Evolutionary conservation across 1,140 invertebrate species (phyloP), one percentile per base, ranked within the genome.

Genomic region (Caerostris darwini): DNA sequence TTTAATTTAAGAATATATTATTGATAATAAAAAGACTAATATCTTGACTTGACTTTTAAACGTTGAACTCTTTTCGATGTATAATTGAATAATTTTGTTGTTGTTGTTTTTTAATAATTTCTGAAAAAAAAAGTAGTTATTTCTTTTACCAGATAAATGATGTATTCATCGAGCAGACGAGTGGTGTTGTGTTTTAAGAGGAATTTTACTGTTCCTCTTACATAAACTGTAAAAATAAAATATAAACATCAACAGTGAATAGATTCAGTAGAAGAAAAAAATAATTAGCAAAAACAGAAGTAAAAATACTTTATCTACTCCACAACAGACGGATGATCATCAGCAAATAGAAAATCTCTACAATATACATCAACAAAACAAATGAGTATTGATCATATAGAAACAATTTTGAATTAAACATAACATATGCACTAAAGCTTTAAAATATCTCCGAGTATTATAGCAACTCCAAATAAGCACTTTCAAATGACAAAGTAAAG

Each of bases 341-440:
- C 86, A 88, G 86, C 86, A 88, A 88, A 88, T 88, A 88, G 86
- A 88, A 88, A 88, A 88, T 88, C 86, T 85, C 71, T 83, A 83
- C 82, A 83, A 83, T 14, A 58, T 83, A 88, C 59, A 88, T 85
- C 54, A 85, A 85, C 83, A 59, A 85, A 85, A 85, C 54, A 85
- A 85, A 85, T 88, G 86, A 19, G 86, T 34, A 88, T 57, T 14
- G n/a, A 88, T 57, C 61, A 53, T 88, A 88, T 64, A 88, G 61
- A 34, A 88, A 88, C 59, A 88, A 88, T 67, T 88, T 67, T 88
- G 61, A 88, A 88, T 64, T 88, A 67, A 64, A 88, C 61, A 88
- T 85, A 83, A 83, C 54, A 85, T 57, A 50, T 12, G 19, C 14
- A 53, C 50, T 77, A 77, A 77, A 77, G 71, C 71, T 77, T 77